phyloP scores from a whole-genome alignment of 2,888 invertebrate species.

The Ecliptopera silaceata region DNA sequence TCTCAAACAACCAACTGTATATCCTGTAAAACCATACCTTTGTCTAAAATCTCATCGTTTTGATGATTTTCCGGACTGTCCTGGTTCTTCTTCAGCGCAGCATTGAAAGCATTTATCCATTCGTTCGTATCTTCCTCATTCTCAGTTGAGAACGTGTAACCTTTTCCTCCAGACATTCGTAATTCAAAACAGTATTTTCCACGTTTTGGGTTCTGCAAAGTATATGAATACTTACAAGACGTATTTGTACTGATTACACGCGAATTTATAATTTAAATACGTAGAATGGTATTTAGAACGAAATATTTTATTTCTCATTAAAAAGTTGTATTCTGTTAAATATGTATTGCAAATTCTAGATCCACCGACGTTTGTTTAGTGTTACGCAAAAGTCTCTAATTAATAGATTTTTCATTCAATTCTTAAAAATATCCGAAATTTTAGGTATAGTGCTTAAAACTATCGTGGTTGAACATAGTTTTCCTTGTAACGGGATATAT shows the following conservation, averaged over 20 bases:
- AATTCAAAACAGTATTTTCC: constrained; percentile 94
- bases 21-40: constrained; percentile 68
- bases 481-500: no score
- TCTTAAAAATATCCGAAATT: not conserved
- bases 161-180: constrained; percentile 93
- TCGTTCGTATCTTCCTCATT: constrained; percentile 91
- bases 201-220: constrained; percentile 89
- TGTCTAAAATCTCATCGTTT: constrained; percentile 88
- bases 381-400: not conserved
- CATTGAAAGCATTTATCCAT: constrained; percentile 92
- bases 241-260: not conserved
- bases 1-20: no score
- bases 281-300: not conserved
- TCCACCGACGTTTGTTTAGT: not conserved
- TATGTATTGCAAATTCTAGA: not conserved
- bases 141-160: constrained; percentile 93
- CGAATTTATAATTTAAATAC: not conserved
- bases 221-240: not conserved
- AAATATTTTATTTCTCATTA: not conserved
- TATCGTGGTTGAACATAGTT: no score
- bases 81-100: constrained; percentile 88
- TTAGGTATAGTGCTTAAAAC: not conserved
- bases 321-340: not conserved
- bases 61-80: constrained; percentile 81
- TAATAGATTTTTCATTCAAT: not conserved